Percentiles rank a stretch among this genome's conserved stretches.
These are phyloP conservation scores for Crossocerus cetratus DNA, from an alignment of 2,888 invertebrate genomes.

Conservation along the genomic window DNA sequence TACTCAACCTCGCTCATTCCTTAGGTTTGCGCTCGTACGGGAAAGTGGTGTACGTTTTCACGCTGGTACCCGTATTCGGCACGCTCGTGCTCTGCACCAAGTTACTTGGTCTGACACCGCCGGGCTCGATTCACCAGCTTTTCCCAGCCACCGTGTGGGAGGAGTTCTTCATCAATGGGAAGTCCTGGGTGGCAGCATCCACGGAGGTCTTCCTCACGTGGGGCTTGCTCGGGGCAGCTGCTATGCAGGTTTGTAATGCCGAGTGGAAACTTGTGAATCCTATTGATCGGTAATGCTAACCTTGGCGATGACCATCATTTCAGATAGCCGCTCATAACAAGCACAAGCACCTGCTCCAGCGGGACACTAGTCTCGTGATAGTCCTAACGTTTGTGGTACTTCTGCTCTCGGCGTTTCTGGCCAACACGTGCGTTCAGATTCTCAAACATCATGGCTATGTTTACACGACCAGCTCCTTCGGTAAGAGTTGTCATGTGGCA, in stretches of 20 bases:
- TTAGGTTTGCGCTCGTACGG: conserved; percentile 87
- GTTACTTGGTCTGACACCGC: conserved; percentile 85
- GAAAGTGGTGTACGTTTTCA: conserved; percentile 89
- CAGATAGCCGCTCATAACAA: conserved; percentile 85
- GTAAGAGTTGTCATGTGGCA: conserved; percentile 78
- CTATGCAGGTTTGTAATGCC: conserved; percentile 82
- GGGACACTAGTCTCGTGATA: conserved; percentile 84
- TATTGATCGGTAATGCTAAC: not conserved
- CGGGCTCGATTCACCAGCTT: conserved; percentile 82
- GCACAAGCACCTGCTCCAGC: conserved; percentile 82
- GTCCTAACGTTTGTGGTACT: conserved; percentile 87
- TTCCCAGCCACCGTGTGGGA: conserved; percentile 90
- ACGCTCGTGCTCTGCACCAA: conserved; percentile 86
- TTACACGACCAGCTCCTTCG: conserved; percentile 91
- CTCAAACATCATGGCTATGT: conserved; percentile 85
- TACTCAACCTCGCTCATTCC: not conserved
- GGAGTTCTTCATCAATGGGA: conserved; percentile 90
- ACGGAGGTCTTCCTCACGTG: conserved; percentile 93
- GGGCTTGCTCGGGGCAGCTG: conserved; percentile 89
- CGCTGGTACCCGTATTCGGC: conserved; percentile 87
- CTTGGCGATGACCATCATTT: conserved; percentile 23
- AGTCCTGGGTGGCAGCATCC: conserved; percentile 93
- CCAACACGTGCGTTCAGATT: conserved; percentile 89
- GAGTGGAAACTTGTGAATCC: not conserved
- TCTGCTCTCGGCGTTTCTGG: conserved; percentile 87